These are phyloP conservation scores for Pyrochroa serraticornis DNA, from an alignment of 2,888 invertebrate genomes.

Conservation along the genomic window DNA sequence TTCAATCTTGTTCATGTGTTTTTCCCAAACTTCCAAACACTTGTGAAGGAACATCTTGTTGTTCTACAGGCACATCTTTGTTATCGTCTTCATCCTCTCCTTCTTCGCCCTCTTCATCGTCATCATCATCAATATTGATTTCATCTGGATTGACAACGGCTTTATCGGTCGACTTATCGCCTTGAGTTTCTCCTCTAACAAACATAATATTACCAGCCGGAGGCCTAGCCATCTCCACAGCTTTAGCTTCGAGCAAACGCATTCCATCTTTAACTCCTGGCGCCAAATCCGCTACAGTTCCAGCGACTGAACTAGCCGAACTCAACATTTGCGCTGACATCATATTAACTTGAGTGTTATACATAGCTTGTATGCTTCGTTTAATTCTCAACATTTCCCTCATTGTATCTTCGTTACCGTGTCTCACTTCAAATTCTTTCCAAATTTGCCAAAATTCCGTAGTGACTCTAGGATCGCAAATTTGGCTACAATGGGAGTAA, in stretches of 20 bases:
- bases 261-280: conserved; percentile 85
- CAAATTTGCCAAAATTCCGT: conserved; percentile 97
- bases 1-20: conserved; percentile 48
- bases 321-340: conserved; percentile 98
- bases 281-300: conserved; percentile 74
- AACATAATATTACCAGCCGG: conserved; percentile 76
- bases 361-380: conserved; percentile 96
- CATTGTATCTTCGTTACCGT: conserved; percentile 99
- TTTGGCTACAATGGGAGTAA: conserved; percentile 97
- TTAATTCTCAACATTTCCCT: conserved; percentile 98
- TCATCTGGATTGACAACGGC: conserved; percentile 86
- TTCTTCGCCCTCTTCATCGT: conserved; percentile 62
- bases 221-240: conserved; percentile 68
- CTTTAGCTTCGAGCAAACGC: conserved; percentile 86
- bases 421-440: conserved; percentile 99
- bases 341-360: conserved; percentile 98
- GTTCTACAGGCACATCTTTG: conserved; percentile 74
- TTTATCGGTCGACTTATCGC: conserved; percentile 64
- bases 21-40: conserved; percentile 85
- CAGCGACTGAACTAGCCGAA: conserved; percentile 69
- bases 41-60: conserved; percentile 85
- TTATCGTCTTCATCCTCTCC: conserved; percentile 61
- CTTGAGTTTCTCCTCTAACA: conserved; percentile 86
- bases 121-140: conserved; percentile 78
- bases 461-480: conserved; percentile 97